Evolutionary conservation across 2,113 vertebrate genomes (phyloP), one percentile per base, ranked within the genome.

Genomic region (Halcyon senegalensis): DNA sequence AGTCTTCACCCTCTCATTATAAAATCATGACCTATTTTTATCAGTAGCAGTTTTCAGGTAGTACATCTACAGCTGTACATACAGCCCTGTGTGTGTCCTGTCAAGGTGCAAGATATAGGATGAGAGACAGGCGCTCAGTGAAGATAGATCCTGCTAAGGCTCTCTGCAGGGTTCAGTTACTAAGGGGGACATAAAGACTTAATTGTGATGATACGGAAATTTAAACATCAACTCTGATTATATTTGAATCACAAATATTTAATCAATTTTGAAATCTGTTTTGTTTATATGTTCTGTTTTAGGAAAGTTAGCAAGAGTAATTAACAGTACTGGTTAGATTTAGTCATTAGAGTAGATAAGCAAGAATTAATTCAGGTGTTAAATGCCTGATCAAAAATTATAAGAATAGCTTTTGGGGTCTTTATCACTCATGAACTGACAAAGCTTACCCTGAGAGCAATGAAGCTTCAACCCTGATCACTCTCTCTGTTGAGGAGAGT

Each of bases 51-150:
- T 70, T 91, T 81, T 92, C 72, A 68, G 27, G 72, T n/a, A n/a
- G 31, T 35, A 55, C 23, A 35, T 11, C 28, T 55, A n/a, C 63
- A 86, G 44, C 37, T 68, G 33, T 35, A 53, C 12, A 7, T 19
- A 41, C 0, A 33, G 17, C 10, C 50, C 23, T 28, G 19, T 12
- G 21, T 39, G 7, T 62, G 5, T 35, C 9, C 20, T 81, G 51
- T 27, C 7, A 41, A 59, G 51, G 18, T 41, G n/a, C 21, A 67
- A 67, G 31, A 30, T 5, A 18, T 15, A 48, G 17, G 20, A 11
- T 28, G 51, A 83, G 58, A 66, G 31, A 56, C 0, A 11, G 0
- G 1, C 2, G 5, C 20, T 84, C 51, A 66, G 59, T 50, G 18
- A 50, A 53, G 28, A 56, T 1, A 67, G 31, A 18, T 51, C 37